Evolutionary conservation across 2,113 vertebrate genomes (phyloP), one percentile per base, ranked within the genome.

Genomic region (Paraplagusia blochii): DNA sequence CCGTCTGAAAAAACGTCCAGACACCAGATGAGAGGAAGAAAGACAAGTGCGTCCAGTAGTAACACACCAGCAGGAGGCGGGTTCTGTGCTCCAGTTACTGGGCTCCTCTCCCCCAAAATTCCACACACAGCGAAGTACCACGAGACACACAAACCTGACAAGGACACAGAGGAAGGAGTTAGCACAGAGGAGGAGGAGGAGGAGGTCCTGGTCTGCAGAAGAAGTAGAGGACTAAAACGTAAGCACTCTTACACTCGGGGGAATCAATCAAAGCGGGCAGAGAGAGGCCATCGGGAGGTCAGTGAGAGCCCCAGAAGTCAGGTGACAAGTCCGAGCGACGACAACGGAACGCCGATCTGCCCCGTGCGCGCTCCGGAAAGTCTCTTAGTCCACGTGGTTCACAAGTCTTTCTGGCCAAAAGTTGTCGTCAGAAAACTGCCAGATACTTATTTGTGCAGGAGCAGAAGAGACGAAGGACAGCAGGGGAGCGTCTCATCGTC

Each of bases 1-100:
- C 88, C 54, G 1, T 90, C 90, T 1, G 90, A 89, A 71, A 82
- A 17, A 79, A 46, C 69, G 0, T 8, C 14, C 6, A 79, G 82
- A 14, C 58, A 77, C 47, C 46, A 53, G 5, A 42, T 8, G 15
- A 54, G 70, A 11, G 77, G 47, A 58, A 34, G 35, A 14, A 48
- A n/a, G 15, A 11, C 9, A 1, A 18, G 54, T 4, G 22, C 43
- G 12, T 13, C 39, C 0, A 1, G 34, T 8, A 51, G 16, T 8
- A 16, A 13, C 8, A 22, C 68, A 14, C 1, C 49, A 34, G 33
- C 8, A 1, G 39, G 14, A 38, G 17, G 53, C 16, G 33, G 49
- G 0, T 62, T 71, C 14, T 63, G 74, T 17, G 9, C 19, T 11
- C 88, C 90, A 0, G 84, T 86, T 6, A 70, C 88, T 1, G 74